phyloP scores from a whole-genome alignment of 2,113 vertebrate genomes.

The Sterna hirundo region DNA sequence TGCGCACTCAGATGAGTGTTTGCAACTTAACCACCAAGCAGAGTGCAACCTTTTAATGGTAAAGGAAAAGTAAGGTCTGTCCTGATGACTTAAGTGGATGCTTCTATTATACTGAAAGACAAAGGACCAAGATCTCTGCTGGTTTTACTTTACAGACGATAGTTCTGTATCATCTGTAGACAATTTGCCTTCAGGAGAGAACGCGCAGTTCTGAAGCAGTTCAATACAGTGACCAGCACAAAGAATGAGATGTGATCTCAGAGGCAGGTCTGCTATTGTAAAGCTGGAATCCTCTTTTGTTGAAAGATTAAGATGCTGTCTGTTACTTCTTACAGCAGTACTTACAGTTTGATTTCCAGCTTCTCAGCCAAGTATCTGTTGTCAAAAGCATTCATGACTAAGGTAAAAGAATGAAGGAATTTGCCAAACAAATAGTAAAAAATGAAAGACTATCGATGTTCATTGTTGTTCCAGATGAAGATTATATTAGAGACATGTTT shows the following conservation, averaged over 20 bases:
- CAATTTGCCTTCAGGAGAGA: slow-evolving; percentile 34
- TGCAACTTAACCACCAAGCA: not conserved
- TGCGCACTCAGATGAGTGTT: not conserved
- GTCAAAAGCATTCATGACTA: slow-evolving; percentile 47
- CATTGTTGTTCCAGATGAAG: not conserved
- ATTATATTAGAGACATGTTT: not conserved
- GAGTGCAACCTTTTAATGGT: slow-evolving; percentile 10
- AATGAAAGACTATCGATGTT: not conserved
- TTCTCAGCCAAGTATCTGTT: slow-evolving; percentile 53
- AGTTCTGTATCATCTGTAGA: not conserved
- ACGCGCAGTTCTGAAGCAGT: not conserved
- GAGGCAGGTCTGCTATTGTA: slow-evolving; percentile 56
- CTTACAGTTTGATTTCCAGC: slow-evolving; percentile 39
- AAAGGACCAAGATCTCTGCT: slow-evolving; percentile 50
- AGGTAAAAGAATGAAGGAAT: slow-evolving; percentile 64
- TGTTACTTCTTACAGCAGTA: slow-evolving; percentile 38
- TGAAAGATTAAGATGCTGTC: slow-evolving; percentile 42
- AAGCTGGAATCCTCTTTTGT: slow-evolving; percentile 19
- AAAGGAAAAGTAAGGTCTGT: slow-evolving; percentile 65
- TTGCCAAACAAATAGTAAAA: slow-evolving; percentile 32
- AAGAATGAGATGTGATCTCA: slow-evolving; percentile 73
- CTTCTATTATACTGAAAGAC: slow-evolving; percentile 67
- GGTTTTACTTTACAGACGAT: not conserved
- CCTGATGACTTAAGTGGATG: slow-evolving; percentile 62
- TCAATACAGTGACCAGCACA: slow-evolving; percentile 48